A percentile compares a stretch with the other conserved stretches of the same genome.
Evolutionary conservation across 2,888 invertebrate genomes (phyloP).

Genomic region (Epiperipatus broadwayi): DNA sequence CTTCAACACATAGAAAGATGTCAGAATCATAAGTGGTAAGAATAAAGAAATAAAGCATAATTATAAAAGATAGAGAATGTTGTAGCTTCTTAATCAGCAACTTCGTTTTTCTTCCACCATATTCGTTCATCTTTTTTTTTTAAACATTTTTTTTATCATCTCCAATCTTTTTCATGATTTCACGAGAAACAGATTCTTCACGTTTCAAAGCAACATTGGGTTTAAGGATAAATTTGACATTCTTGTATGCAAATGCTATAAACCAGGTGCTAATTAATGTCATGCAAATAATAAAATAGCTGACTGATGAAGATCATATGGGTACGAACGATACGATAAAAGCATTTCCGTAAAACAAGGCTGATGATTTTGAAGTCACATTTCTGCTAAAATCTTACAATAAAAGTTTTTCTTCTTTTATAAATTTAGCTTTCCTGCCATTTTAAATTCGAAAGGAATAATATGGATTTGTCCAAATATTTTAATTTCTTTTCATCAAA

Average conservation of each 20-base stretch:
- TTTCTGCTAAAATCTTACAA: slow-evolving; percentile 91
- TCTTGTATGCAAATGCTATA: slow-evolving; percentile 84
- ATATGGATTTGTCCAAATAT: too few species aligned
- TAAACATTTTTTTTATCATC: slow-evolving; percentile 87
- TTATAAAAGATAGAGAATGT: slow-evolving; percentile 98
- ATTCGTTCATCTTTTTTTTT: too few species aligned
- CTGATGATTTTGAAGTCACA: slow-evolving; percentile 91
- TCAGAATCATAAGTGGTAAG: slow-evolving; percentile 71
- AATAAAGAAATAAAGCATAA: slow-evolving; percentile 90
- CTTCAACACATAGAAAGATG: slow-evolving; percentile 80
- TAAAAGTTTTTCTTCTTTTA: slow-evolving; percentile 91
- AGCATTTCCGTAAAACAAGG: slow-evolving; percentile 96
- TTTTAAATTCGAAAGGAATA: too few species aligned
- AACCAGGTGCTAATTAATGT: slow-evolving; percentile 76
- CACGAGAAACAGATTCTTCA: slow-evolving; percentile 72
- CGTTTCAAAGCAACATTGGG: slow-evolving; percentile 81
- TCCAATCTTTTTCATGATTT: slow-evolving; percentile 60
- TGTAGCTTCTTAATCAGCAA: slow-evolving; percentile 96
- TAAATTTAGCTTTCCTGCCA: slow-evolving; percentile 38
- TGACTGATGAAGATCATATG: slow-evolving; percentile 75
- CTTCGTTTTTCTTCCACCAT: slow-evolving; percentile 99
- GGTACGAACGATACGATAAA: slow-evolving; percentile 92
- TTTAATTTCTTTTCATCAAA: too few species aligned
- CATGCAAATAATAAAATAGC: slow-evolving; percentile 60
- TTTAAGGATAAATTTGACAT: slow-evolving; percentile 92